Base-by-base conservation (phyloP, 2,113 vertebrate species). In the Mixornis gularis region DNA sequence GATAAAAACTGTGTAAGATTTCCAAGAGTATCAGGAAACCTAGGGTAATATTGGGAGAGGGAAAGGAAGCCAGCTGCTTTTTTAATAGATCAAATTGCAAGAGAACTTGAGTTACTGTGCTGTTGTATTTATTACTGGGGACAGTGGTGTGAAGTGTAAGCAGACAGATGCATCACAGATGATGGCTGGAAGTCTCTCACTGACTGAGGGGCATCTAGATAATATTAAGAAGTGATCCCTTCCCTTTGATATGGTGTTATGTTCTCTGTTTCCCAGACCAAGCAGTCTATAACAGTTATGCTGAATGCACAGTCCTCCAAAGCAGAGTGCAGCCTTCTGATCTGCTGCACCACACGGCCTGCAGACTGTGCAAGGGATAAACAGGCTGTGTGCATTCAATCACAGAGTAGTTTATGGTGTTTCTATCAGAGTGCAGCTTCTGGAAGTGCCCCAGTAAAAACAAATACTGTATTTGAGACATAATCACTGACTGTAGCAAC, bases 11-110 rank as follows among this genome's bases (percentile, higher is more conserved):
- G 17, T 71, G 21, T 93, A 83, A 78, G 58, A 38, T 84, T 86
- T 96, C 91, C 80, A 86, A 85, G 85, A 90, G 69, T 76, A 62
- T 94, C 49, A 88, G 92, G 81, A 95, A 94, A 62, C 48, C 30
- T 38, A 62, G 24, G 38, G 65, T 38, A 41, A 62, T 26, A 16
- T 29, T 79, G 48, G 92, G 60, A 91, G 70, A 87, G 77, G 69
- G 44, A 78, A 74, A 32, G 83, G 74, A 79, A 82, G 32, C 38
- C 62, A 81, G 43, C 51, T 92, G 51, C 59, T 87, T 91, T 88
- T 94, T 94, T 94, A 66, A 74, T 74, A 85, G 79, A 70, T 93
- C 19, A 58, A 7, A n/a, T 89, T 84, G 64, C 82, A 91, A 83
- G 77, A 89, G 91, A 89, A 55, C 19, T 69, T 58, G 53, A 48